phyloP scores from a whole-genome alignment of 2,797 vertebrate genomes.

The Vultur gryphus region DNA sequence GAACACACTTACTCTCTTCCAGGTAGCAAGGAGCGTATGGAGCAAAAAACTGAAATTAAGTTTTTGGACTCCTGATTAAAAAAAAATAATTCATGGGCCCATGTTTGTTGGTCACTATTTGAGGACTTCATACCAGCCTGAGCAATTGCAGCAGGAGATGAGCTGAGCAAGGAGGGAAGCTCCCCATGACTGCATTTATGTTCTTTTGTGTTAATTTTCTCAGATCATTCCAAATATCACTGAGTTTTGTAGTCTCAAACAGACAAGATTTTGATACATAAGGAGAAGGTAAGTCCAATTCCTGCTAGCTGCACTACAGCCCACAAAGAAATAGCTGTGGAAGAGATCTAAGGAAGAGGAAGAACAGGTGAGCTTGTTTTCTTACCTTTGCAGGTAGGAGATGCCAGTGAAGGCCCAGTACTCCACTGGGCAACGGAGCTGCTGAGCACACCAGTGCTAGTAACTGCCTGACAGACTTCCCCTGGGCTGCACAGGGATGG shows the following conservation, averaged over 20 bases:
- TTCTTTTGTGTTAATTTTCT: not conserved
- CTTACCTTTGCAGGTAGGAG: not conserved
- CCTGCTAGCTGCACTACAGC: not conserved
- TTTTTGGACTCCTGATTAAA: not conserved
- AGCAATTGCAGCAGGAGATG: not conserved
- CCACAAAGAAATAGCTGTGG: not conserved
- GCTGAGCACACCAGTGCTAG: not conserved
- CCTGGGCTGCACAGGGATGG: fast-evolving
- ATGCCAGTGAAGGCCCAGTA: fast-evolving
- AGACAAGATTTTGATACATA: not conserved
- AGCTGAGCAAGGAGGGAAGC: not conserved
- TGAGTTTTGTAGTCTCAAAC: not conserved
- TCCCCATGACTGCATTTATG: fast-evolving
- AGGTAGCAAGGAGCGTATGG: not conserved
- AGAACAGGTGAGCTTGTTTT: not conserved
- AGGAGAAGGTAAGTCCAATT: not conserved
- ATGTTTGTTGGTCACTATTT: not conserved
- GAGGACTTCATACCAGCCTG: not conserved
- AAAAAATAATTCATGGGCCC: too few relatives aligned
- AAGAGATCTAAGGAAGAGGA: not conserved
- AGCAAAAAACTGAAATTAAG: fast-evolving
- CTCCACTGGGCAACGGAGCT: fast-evolving
- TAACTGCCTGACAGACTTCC: fast-evolving
- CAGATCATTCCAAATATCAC: not conserved
- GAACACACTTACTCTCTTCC: not conserved